phyloP scores from a whole-genome alignment of 2,888 invertebrate species.

The Polyommatus icarus region DNA sequence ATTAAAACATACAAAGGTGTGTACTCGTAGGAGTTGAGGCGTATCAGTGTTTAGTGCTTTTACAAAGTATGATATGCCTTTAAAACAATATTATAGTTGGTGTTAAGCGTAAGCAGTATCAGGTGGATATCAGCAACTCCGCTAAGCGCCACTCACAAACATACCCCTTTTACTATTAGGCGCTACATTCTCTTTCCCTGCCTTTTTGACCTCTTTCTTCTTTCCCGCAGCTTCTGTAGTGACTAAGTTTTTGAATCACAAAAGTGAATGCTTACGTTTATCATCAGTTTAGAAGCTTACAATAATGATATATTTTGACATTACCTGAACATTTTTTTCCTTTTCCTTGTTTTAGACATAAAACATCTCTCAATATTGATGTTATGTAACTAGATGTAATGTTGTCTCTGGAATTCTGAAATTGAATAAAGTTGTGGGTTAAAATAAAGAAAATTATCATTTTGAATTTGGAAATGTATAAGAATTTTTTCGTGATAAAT shows the following conservation, averaged over 20 bases:
- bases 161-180: constrained; percentile 69
- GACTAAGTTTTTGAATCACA: constrained; percentile 51
- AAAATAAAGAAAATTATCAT: background rate
- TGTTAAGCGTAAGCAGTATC: constrained; percentile 17
- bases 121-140: background rate
- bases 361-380: constrained; percentile 80
- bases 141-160: constrained; percentile 49
- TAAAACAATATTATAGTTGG: background rate
- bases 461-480: too few relatives aligned
- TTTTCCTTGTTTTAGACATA: constrained; percentile 80
- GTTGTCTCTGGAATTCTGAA: constrained; percentile 79
- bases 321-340: constrained; percentile 75
- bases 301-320: background rate
- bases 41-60: constrained; percentile 26
- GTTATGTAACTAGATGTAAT: constrained; percentile 77
- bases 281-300: constrained; percentile 17
- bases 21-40: constrained; percentile 53
- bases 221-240: constrained; percentile 58
- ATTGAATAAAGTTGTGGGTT: constrained; percentile 33
- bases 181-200: constrained; percentile 68
- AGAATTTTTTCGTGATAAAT: too few relatives aligned
- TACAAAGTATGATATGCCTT: constrained; percentile 5
- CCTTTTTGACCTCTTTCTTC: constrained; percentile 70
- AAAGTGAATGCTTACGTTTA: constrained; percentile 31
- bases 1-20: constrained; percentile 65